Evolutionary conservation across 2,888 invertebrate genomes (phyloP).

Genomic region (Chalcis sispes): DNA sequence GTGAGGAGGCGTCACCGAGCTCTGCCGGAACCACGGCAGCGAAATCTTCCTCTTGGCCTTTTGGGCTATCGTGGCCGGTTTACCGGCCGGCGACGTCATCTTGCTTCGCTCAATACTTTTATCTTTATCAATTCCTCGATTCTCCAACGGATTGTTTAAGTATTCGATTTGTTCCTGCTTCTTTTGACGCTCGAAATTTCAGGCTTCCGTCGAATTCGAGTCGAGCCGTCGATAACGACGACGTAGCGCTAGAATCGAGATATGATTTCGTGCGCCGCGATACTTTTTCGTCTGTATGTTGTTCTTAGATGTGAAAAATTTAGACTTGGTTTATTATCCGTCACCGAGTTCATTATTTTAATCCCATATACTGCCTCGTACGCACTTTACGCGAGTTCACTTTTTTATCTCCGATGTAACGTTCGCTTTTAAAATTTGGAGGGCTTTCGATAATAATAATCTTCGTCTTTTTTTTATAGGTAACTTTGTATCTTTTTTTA

Average conservation of each 20-base stretch:
- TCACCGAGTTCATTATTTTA: too few species aligned
- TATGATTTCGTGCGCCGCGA: not conserved
- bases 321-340: too few species aligned
- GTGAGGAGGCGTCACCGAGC: constrained; percentile 85
- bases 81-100: constrained; percentile 55
- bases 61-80: constrained; percentile 75
- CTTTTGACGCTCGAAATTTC: not conserved
- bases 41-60: constrained; percentile 91
- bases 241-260: not conserved
- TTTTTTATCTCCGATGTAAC: too few species aligned
- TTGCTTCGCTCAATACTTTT: constrained; percentile 30
- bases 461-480: too few species aligned
- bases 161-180: not conserved
- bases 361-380: too few species aligned
- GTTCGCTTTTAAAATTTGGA: too few species aligned
- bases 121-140: not conserved
- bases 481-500: too few species aligned
- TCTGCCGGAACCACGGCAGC: constrained; percentile 92
- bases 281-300: too few species aligned
- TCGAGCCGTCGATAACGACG: not conserved
- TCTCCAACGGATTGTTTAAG: not conserved
- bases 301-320: too few species aligned
- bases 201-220: not conserved
- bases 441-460: too few species aligned
- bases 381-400: too few species aligned